Evolutionary conservation across 2,888 invertebrate genomes (phyloP).

Genomic region (Lasioglossum figueresi): DNA sequence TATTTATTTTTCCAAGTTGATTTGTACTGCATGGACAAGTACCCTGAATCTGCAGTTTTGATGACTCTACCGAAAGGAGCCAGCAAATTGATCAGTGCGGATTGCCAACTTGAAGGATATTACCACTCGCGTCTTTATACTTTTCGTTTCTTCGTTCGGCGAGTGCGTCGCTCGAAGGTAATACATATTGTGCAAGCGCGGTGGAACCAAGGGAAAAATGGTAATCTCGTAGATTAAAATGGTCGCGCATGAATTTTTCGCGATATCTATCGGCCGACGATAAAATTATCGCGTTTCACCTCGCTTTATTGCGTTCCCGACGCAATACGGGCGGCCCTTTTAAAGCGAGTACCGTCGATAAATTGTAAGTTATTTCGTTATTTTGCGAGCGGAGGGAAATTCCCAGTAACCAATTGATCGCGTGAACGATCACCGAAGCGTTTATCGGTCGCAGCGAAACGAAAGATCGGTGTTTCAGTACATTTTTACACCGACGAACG

Average conservation of each 20-base stretch:
- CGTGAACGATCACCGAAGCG: slow-evolving; percentile 9
- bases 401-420: slow-evolving; percentile 2
- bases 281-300: slow-evolving; percentile 36
- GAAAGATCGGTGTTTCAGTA: background rate
- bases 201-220: background rate
- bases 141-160: background rate
- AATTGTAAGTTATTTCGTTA: slow-evolving; percentile 25
- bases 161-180: background rate
- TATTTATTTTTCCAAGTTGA: no score
- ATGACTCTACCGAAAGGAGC: background rate
- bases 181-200: background rate
- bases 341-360: slow-evolving; percentile 4
- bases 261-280: slow-evolving; percentile 22
- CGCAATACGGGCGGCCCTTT: background rate
- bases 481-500: background rate
- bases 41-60: background rate
- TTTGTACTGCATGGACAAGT: background rate
- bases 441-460: background rate
- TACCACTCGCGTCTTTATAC: background rate
- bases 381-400: background rate
- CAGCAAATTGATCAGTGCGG: background rate
- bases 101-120: background rate
- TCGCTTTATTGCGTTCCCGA: slow-evolving; percentile 4
- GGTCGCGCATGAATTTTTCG: background rate
- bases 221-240: background rate